These are phyloP conservation scores for Acrossocheilus wenchowensis DNA, from an alignment of 2,797 vertebrate species.

Conservation along the genomic window DNA sequence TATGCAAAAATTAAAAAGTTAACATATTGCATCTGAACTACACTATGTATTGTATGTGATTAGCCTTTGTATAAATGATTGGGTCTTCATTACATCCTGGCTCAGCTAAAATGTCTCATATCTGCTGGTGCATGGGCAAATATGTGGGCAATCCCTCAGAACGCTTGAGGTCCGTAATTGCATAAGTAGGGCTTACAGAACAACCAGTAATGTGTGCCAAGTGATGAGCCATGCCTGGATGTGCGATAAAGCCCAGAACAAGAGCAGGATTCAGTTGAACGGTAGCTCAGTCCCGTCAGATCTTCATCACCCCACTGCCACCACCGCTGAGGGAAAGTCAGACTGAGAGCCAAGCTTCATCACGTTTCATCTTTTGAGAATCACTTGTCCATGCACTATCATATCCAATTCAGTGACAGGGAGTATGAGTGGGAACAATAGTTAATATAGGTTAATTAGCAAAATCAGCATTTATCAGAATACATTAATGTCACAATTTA, in stretches of 20 bases:
- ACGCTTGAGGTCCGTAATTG: constrained; percentile 27
- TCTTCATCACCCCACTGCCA: constrained; percentile 25
- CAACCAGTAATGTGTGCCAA: constrained; percentile 32
- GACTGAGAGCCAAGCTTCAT: constrained; percentile 33
- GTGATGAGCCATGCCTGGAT: constrained; percentile 18
- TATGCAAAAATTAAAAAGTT: too few relatives aligned
- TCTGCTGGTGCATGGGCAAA: constrained; percentile 21
- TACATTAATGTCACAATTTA: neutral
- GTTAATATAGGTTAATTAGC: neutral
- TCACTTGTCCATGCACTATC: constrained; percentile 43
- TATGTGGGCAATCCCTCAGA: constrained; percentile 23
- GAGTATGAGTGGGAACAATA: neutral
- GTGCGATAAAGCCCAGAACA: constrained; percentile 36
- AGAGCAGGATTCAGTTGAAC: constrained; percentile 36
- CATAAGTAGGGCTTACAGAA: constrained; percentile 34
- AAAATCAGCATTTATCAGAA: neutral
- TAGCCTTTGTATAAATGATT: neutral
- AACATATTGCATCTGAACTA: neutral
- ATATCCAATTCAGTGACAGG: constrained; percentile 19
- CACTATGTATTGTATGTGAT: neutral
- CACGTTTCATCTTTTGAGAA: constrained; percentile 31
- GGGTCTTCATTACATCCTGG: constrained; percentile 22
- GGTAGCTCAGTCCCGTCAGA: constrained; percentile 38
- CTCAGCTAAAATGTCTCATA: constrained; percentile 26
- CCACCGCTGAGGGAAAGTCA: neutral